Conservation (phyloP, 2,113 vertebrate species). For the Poeciliopsis prolifica region DNA sequence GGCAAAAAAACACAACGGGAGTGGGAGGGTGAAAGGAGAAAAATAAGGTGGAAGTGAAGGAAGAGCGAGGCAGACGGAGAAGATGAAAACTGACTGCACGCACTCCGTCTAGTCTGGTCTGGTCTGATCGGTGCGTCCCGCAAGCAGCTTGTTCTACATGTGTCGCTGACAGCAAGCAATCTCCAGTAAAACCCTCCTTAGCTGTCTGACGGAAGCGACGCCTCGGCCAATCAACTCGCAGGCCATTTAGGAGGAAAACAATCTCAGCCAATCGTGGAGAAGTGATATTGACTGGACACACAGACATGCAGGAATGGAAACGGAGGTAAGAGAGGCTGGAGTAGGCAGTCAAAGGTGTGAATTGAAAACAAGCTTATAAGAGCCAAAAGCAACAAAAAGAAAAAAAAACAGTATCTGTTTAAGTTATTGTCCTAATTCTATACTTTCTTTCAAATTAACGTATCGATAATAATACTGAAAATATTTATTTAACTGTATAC, state of each 20-base stretch:
- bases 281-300: slow-evolving; percentile 47
- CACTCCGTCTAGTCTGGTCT: slow-evolving; percentile 16
- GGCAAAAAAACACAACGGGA: neutral
- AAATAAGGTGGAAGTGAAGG: neutral
- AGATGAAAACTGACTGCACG: slow-evolving; percentile 22
- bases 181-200: slow-evolving; percentile 85
- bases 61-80: slow-evolving; percentile 8
- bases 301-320: slow-evolving; percentile 53
- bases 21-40: too few species aligned
- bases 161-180: slow-evolving; percentile 92
- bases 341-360: neutral
- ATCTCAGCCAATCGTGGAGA: slow-evolving; percentile 85
- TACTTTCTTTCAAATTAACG: neutral
- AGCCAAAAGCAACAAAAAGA: neutral
- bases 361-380: neutral
- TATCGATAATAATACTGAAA: neutral
- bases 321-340: slow-evolving; percentile 25
- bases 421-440: too few species aligned
- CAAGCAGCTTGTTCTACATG: slow-evolving; percentile 82
- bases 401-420: too few species aligned
- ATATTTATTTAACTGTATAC: neutral
- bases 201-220: slow-evolving; percentile 80
- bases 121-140: slow-evolving; percentile 41
- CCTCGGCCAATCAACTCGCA: slow-evolving; percentile 82
- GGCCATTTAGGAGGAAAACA: slow-evolving; percentile 88